phyloP scores from a whole-genome alignment of 1,140 invertebrate genomes.

The Calosoma granatense region DNA sequence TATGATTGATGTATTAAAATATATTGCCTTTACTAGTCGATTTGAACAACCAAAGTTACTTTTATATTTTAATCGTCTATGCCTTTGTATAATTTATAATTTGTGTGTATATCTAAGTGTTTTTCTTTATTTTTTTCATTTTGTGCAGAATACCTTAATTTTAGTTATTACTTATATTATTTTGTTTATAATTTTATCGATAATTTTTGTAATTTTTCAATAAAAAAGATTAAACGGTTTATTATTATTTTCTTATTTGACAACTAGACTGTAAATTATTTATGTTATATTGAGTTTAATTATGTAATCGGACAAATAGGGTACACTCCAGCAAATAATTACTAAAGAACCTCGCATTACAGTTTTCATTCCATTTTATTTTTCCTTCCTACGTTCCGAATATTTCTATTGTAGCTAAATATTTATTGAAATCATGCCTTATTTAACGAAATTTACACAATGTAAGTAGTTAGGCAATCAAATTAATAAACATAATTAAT shows the following conservation, averaged over 20 bases:
- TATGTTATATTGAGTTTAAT: too few species aligned
- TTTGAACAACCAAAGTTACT: slow-evolving; percentile 32
- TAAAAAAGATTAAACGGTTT: neutral
- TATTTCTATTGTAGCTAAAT: neutral
- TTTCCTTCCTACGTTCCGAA: neutral
- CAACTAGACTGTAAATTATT: slow-evolving; percentile 7
- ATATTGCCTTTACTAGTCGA: slow-evolving; percentile 29
- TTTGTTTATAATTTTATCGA: slow-evolving; percentile 15
- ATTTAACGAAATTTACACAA: neutral
- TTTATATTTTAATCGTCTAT: slow-evolving; percentile 12
- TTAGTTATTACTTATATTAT: slow-evolving; percentile 17
- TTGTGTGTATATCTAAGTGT: slow-evolving; percentile 13
- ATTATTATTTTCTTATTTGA: neutral
- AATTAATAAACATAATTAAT: neutral
- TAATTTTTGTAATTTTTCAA: slow-evolving; percentile 9
- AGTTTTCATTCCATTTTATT: neutral
- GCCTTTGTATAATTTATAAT: slow-evolving; percentile 11
- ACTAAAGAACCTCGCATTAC: neutral
- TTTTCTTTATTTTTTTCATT: slow-evolving; percentile 12
- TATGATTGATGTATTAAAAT: neutral
- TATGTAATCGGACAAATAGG: slow-evolving; percentile 32
- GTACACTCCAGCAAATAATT: slow-evolving; percentile 19
- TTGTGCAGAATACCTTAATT: slow-evolving; percentile 12
- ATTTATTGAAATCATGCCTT: slow-evolving; percentile 6
- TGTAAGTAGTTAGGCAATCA: slow-evolving; percentile 3